Evolutionary conservation across 2,113 vertebrate species (phyloP).

Genomic region (Alethe castanea): DNA sequence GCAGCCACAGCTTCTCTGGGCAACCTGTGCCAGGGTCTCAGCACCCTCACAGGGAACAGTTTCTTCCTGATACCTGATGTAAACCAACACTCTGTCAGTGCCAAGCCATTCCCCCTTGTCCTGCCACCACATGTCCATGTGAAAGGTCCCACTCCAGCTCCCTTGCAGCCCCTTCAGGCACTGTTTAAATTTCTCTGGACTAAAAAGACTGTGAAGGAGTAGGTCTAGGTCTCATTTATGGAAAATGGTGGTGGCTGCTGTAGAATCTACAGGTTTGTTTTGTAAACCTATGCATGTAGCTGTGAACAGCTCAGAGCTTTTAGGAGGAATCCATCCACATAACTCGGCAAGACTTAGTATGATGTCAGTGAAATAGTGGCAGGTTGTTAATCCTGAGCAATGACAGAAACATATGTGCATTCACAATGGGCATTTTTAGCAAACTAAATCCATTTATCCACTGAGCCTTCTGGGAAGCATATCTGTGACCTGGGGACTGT

Average conservation of each 20-base stretch:
- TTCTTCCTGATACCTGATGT: not conserved
- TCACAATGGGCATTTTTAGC: not conserved
- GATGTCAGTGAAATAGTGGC: not conserved
- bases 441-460: not conserved
- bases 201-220: not conserved
- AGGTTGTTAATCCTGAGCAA: not conserved
- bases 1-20: not conserved
- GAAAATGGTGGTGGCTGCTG: not conserved
- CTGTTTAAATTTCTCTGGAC: not conserved
- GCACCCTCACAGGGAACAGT: fast-evolving
- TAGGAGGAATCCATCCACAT: not conserved
- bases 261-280: not conserved
- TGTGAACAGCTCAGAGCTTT: not conserved
- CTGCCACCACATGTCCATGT: not conserved
- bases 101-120: not conserved
- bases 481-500: not conserved
- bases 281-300: fast-evolving
- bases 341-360: not conserved
- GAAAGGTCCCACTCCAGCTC: not conserved
- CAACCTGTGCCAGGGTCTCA: not conserved
- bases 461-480: fast-evolving
- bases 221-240: not conserved
- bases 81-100: not conserved
- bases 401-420: not conserved
- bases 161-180: not conserved